Evolutionary conservation across 2,113 vertebrate genomes (phyloP).

Genomic region (Cromileptes altivelis): DNA sequence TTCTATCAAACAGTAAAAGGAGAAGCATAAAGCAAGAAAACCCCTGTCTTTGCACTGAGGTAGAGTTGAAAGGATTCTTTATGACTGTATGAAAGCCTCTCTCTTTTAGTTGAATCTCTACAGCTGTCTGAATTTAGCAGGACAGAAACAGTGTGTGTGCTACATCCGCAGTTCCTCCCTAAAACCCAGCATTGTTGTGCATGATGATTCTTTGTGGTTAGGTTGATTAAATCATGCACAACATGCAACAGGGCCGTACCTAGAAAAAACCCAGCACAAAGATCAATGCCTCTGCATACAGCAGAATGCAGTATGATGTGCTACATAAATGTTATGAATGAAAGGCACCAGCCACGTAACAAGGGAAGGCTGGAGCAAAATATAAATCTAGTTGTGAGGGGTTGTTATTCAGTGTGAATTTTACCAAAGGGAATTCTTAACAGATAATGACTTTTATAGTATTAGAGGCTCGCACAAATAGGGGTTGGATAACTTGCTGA

Average conservation of each 20-base stretch:
- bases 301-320: background rate
- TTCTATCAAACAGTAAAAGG: background rate
- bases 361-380: background rate
- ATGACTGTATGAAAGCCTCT: background rate
- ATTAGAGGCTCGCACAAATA: background rate
- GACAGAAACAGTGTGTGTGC: background rate
- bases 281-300: background rate
- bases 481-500: background rate
- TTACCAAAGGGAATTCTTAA: background rate
- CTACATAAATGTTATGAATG: background rate
- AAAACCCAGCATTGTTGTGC: constrained; percentile 1
- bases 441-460: background rate
- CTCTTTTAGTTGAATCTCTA: background rate
- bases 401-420: background rate
- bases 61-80: background rate
- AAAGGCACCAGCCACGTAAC: background rate
- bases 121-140: background rate
- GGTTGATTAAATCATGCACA: constrained; percentile 1
- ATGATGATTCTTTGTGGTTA: background rate
- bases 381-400: background rate
- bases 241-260: too few species aligned
- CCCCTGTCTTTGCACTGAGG: background rate
- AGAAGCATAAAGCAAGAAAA: background rate
- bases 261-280: background rate
- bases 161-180: background rate